Evolutionary conservation across 2,888 invertebrate species (phyloP).

Genomic region (Tenthredo scrophulariae): DNA sequence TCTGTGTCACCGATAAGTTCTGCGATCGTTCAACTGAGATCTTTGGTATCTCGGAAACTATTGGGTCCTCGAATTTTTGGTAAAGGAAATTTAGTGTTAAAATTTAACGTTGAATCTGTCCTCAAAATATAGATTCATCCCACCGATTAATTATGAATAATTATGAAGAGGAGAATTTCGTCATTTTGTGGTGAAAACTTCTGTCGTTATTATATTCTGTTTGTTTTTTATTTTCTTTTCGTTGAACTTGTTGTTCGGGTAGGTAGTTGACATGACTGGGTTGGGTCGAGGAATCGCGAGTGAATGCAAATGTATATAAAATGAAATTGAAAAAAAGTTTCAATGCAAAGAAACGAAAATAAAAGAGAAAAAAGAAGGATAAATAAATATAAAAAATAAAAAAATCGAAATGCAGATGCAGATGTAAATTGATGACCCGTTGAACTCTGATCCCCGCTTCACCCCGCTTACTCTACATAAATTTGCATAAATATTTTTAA

Average conservation of each 20-base stretch:
- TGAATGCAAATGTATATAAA: neutral
- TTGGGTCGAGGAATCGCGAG: neutral
- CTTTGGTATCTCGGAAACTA: too few relatives aligned
- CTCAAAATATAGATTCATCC: too few relatives aligned
- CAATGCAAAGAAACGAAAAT: neutral
- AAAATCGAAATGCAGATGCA: slow-evolving; percentile 53
- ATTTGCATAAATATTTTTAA: slow-evolving; percentile 70
- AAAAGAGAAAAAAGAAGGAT: neutral
- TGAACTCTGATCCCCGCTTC: slow-evolving; percentile 67
- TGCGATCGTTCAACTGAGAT: too few relatives aligned
- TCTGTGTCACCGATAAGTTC: too few relatives aligned
- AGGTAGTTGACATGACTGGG: neutral
- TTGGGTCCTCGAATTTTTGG: too few relatives aligned
- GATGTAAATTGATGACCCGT: slow-evolving; percentile 68
- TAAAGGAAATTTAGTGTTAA: too few relatives aligned
- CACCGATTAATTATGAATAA: too few relatives aligned
- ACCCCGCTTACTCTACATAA: slow-evolving; percentile 73
- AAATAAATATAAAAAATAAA: neutral
- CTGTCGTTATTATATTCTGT: neutral
- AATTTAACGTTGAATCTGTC: too few relatives aligned
- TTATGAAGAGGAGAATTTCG: too few relatives aligned
- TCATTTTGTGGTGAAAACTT: too few relatives aligned
- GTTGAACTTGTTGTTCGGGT: neutral
- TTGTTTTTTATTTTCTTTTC: neutral
- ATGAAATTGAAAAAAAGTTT: neutral